Conservation (phyloP, 2,113 vertebrate genomes). For the Zosterops borbonicus region DNA sequence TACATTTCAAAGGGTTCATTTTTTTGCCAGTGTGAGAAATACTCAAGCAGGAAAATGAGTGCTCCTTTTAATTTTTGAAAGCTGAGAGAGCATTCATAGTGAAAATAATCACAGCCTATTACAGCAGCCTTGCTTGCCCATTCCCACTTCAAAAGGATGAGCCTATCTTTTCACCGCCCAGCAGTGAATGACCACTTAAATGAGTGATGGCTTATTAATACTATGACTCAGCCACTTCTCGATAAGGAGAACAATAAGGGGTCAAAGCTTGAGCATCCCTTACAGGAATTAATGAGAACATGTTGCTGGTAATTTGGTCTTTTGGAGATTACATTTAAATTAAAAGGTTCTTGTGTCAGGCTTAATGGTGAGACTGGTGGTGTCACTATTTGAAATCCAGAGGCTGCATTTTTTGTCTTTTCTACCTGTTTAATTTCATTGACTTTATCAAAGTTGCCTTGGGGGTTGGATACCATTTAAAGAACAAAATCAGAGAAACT, state of each 20-base stretch:
- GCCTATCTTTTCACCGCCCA: slow-evolving; percentile 56
- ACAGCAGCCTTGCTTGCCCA: slow-evolving; percentile 42
- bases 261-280: slow-evolving; percentile 78
- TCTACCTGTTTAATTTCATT: slow-evolving; percentile 4
- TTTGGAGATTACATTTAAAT: slow-evolving; percentile 61
- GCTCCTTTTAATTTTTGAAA: slow-evolving; percentile 55
- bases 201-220: slow-evolving; percentile 81
- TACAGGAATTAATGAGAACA: slow-evolving; percentile 79
- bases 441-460: neutral
- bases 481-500: neutral
- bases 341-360: slow-evolving; percentile 38
- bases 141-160: slow-evolving; percentile 64
- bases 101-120: slow-evolving; percentile 66
- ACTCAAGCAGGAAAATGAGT: slow-evolving; percentile 51
- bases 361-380: slow-evolving; percentile 4
- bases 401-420: slow-evolving; percentile 7
- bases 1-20: slow-evolving; percentile 73
- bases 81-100: slow-evolving; percentile 51
- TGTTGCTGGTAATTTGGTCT: slow-evolving; percentile 64
- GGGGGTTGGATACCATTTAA: neutral
- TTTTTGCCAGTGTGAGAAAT: slow-evolving; percentile 67
- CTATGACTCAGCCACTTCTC: slow-evolving; percentile 79
- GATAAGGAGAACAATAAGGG: slow-evolving; percentile 70
- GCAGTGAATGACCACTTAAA: slow-evolving; percentile 65
- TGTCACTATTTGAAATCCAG: neutral